These are phyloP conservation scores for Pocillopora meandrina DNA, from an alignment of 92 coral and sea anemone species.

Conservation along the genomic window DNA sequence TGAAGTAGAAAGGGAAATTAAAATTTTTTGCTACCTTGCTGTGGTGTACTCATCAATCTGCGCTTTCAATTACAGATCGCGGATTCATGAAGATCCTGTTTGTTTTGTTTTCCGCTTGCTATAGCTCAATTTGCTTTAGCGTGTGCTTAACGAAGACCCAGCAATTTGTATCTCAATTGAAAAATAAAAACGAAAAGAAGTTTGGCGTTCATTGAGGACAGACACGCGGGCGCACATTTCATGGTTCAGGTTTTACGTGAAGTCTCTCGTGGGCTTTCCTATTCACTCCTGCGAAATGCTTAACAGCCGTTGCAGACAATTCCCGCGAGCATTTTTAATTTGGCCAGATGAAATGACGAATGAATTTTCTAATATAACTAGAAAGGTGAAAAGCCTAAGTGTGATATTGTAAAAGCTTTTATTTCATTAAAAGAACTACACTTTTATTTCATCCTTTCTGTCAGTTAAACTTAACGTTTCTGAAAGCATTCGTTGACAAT, in stretches of 20 bases:
- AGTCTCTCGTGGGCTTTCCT: background rate
- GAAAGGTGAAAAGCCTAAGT: slow-evolving; percentile 9
- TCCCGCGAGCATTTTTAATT: background rate
- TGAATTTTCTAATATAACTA: background rate
- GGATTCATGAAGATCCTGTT: slow-evolving; percentile 31
- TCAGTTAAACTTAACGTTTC: slow-evolving; percentile 4
- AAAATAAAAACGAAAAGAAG: slow-evolving; percentile 21
- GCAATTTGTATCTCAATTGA: slow-evolving; percentile 14
- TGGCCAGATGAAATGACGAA: background rate
- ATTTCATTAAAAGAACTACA: slow-evolving; percentile 16
- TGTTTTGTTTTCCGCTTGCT: slow-evolving; percentile 31
- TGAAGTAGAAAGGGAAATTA: slow-evolving; percentile 40
- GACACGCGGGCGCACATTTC: background rate
- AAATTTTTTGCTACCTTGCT: slow-evolving; percentile 32
- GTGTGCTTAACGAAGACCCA: slow-evolving; percentile 6
- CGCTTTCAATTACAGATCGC: slow-evolving; percentile 39
- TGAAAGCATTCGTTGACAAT: slow-evolving; percentile 14
- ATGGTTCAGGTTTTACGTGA: background rate
- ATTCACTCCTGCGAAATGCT: slow-evolving; percentile 3
- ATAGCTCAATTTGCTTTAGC: slow-evolving; percentile 24
- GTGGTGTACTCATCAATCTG: slow-evolving; percentile 39
- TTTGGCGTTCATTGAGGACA: slow-evolving; percentile 6
- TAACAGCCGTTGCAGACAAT: background rate
- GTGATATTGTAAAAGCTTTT: slow-evolving; percentile 23
- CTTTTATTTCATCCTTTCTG: slow-evolving; percentile 3